Base-by-base conservation (phyloP, 2,113 vertebrate genomes). In the Sapayoa aenigma region DNA sequence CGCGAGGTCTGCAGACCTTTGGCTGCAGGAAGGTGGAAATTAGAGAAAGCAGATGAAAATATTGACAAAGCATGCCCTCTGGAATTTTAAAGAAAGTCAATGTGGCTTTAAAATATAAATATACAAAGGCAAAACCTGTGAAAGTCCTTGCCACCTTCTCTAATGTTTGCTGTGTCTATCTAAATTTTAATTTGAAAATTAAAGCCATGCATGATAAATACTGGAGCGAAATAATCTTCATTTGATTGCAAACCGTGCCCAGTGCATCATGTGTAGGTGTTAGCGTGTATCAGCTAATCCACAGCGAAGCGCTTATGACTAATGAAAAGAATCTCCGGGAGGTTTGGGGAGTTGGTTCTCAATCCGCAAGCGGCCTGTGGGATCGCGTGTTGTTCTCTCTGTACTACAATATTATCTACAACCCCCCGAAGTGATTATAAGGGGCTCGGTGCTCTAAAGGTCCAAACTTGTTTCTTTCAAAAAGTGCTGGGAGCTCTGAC, bases 151-250 rank as follows among this genome's bases (percentile, higher is more conserved):
- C 84, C 76, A 87, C 53, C 46, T 92, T 86, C 78, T 79, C 69
- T 78, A 35, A 60, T 62, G 77, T 90, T 93, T 95, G 77, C 83
- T 69, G 69, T 84, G 80, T 76, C 91, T 95, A 30, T 82, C 93
- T 95, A 94, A 93, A 89, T 92, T 96, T 93, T 96, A 96, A 96
- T 96, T 97, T 92, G 86, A 94, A 94, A 96, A 95, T 94, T 89
- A 96, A 96, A 96, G 80, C 93, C 69, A 30, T 59, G 62, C 88
- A 78, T 93, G 92, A 90, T 90, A 96, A 94, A 96, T 93, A 50
- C 41, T 62, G 69, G 76, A 75, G 86, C 0, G 27, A 93, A 97
- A 94, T 97, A 95, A 95, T 95, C 94, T 95, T 84, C 84, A 79
- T 85, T 90, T 90, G 94, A 86, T 84, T 95, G 92, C 74, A 60